These are phyloP conservation scores for Procambarus virginalis DNA, from an alignment of 1,140 invertebrate species.

Conservation along the genomic window DNA sequence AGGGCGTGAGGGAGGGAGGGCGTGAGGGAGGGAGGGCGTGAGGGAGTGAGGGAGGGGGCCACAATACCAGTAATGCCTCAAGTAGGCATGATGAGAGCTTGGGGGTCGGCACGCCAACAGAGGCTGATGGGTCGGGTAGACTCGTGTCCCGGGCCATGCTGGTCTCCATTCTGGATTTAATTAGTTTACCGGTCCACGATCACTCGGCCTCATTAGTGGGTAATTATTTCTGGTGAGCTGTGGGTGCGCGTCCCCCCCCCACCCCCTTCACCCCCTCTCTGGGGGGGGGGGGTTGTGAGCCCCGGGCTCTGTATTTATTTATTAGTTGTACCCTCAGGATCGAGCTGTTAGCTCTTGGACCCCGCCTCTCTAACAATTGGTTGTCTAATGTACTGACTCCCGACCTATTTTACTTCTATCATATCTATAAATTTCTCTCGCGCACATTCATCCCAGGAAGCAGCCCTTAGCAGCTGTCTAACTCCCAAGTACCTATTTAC, in stretches of 20 bases:
- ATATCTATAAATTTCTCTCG: too few species aligned
- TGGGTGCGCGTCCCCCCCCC: neutral
- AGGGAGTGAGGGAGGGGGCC: neutral
- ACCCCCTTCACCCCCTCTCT: neutral
- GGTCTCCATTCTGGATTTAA: conserved; percentile 27
- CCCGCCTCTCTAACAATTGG: too few species aligned
- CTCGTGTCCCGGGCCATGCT: neutral
- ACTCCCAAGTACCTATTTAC: too few species aligned
- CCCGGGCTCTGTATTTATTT: too few species aligned
- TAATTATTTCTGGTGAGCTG: conserved; percentile 28
- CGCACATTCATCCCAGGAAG: too few species aligned
- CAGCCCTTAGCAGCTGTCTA: too few species aligned
- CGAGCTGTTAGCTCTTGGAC: too few species aligned
- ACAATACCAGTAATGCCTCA: neutral
- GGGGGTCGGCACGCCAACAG: neutral
- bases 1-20: neutral
- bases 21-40: neutral
- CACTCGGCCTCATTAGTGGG: conserved; percentile 11
- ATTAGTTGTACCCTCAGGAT: too few species aligned
- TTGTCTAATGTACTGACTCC: too few species aligned
- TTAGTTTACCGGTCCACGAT: conserved; percentile 17
- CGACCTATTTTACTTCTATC: too few species aligned
- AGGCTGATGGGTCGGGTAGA: neutral
- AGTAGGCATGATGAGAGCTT: neutral
- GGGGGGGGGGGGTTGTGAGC: too few species aligned